These are phyloP conservation scores for Limnephilus lunatus DNA, from an alignment of 2,888 invertebrate genomes.

Conservation along the genomic window DNA sequence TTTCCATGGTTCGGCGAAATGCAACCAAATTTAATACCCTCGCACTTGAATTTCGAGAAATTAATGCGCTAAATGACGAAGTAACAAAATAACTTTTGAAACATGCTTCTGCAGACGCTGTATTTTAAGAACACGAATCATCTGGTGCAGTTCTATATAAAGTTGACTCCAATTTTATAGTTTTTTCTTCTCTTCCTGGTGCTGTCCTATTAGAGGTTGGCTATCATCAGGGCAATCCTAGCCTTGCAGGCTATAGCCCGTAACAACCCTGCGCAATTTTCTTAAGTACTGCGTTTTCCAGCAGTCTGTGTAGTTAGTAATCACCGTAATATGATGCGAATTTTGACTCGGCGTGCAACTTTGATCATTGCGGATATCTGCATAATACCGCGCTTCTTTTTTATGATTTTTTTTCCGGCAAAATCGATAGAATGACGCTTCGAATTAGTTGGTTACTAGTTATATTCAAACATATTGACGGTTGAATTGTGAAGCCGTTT, in stretches of 20 bases:
- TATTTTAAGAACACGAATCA: neutral
- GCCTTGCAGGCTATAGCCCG: neutral
- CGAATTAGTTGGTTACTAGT: too few relatives aligned
- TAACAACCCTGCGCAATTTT: neutral
- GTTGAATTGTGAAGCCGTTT: too few relatives aligned
- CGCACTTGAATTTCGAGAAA: neutral
- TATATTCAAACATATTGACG: too few relatives aligned
- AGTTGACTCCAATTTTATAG: neutral
- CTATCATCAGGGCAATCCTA: neutral
- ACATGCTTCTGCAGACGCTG: neutral
- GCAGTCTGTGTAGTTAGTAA: too few relatives aligned
- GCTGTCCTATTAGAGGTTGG: neutral
- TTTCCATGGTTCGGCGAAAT: conserved; percentile 17
- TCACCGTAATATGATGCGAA: too few relatives aligned
- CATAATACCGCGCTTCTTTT: too few relatives aligned
- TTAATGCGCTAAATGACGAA: neutral
- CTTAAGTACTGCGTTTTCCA: too few relatives aligned
- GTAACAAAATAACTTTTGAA: neutral
- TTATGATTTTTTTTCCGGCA: too few relatives aligned
- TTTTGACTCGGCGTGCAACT: too few relatives aligned
- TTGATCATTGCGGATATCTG: too few relatives aligned
- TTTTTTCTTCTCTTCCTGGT: neutral
- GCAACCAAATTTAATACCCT: neutral
- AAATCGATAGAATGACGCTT: too few relatives aligned
- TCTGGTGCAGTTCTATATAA: neutral